Evolutionary conservation across 2,888 invertebrate species (phyloP).

Genomic region (Eristalis arbustorum): DNA sequence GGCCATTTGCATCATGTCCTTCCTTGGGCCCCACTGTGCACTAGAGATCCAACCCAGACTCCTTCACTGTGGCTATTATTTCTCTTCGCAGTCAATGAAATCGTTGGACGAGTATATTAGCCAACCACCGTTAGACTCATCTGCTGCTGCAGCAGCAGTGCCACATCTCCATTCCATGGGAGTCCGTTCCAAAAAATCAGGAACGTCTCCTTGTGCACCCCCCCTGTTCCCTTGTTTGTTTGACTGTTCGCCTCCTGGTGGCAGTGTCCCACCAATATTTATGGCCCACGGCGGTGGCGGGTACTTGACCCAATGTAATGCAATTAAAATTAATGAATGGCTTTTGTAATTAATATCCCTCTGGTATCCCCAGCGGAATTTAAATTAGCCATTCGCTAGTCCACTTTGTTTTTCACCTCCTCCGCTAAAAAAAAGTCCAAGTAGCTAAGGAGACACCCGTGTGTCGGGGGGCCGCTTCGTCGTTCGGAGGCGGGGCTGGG

Average conservation of each 20-base stretch:
- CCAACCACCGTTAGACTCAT: background rate
- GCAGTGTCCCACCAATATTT: constrained; percentile 67
- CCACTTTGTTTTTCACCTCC: constrained; percentile 59
- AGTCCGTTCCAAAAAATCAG: constrained; percentile 40
- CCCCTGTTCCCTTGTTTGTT: constrained; percentile 34
- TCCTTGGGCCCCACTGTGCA: constrained; percentile 11
- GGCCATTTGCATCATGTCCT: background rate
- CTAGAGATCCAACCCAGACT: background rate
- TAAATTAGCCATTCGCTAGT: constrained; percentile 72
- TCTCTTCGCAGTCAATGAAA: constrained; percentile 30
- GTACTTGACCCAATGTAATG: constrained; percentile 74
- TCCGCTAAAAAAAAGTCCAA: constrained; percentile 32
- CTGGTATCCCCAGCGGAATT: constrained; percentile 72
- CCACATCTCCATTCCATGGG: constrained; percentile 19
- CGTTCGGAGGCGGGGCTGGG: background rate
- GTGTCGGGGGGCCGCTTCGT: no score
- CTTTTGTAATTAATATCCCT: constrained; percentile 75
- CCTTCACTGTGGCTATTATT: background rate
- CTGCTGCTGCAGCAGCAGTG: background rate
- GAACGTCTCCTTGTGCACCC: constrained; percentile 18
- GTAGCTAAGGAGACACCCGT: constrained; percentile 10
- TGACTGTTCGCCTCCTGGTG: constrained; percentile 40
- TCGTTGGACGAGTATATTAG: constrained; percentile 17
- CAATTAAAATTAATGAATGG: constrained; percentile 76
- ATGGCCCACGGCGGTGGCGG: constrained; percentile 62